Evolutionary conservation across 1,140 invertebrate genomes (phyloP).

Genomic region (Chelonus insularis): DNA sequence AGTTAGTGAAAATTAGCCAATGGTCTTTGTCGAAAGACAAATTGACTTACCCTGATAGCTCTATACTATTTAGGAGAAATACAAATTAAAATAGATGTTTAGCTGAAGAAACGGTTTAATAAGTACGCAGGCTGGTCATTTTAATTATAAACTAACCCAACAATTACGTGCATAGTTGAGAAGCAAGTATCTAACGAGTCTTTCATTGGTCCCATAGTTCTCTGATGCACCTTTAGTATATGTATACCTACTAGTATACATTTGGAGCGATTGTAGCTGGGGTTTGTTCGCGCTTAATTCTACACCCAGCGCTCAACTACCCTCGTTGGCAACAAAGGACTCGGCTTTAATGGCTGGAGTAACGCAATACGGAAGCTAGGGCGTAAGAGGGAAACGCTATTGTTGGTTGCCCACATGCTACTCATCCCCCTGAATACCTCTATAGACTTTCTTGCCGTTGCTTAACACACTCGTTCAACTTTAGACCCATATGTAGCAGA

Average conservation of each 20-base stretch:
- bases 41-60: background rate
- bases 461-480: constrained; percentile 9
- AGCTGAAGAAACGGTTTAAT: background rate
- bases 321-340: constrained; percentile 14
- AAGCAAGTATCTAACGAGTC: background rate
- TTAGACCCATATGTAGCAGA: background rate
- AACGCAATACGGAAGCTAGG: constrained; percentile 22
- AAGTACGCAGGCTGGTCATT: background rate
- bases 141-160: background rate
- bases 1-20: background rate
- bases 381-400: constrained; percentile 22
- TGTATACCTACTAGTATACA: constrained; percentile 2
- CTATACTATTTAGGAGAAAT: background rate
- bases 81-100: no score
- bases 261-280: constrained; percentile 16
- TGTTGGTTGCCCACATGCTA: constrained; percentile 24
- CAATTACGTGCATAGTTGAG: constrained; percentile 17
- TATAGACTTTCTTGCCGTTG: background rate
- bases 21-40: constrained; percentile 7
- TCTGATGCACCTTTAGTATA: constrained; percentile 4
- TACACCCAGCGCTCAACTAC: constrained; percentile 15
- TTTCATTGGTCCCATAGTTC: constrained; percentile 10
- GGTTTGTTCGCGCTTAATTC: constrained; percentile 14
- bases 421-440: background rate
- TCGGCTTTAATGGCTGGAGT: constrained; percentile 21